These are phyloP conservation scores for Rutilus rutilus DNA, from an alignment of 2,113 vertebrate species.

Conservation along the genomic window DNA sequence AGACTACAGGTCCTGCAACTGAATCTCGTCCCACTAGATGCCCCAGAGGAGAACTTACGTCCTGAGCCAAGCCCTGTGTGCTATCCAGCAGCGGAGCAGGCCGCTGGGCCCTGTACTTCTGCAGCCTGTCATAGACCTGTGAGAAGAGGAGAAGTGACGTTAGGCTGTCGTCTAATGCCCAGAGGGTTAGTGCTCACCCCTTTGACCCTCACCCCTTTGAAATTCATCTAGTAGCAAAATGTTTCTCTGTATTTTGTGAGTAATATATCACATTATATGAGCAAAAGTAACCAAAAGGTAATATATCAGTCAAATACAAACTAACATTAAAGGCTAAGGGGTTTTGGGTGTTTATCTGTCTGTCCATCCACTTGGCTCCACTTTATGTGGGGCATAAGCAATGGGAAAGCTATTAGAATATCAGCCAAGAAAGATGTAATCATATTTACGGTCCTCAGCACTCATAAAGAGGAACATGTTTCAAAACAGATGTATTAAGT, in stretches of 20 bases:
- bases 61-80: conserved; percentile 60
- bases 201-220: conserved; percentile 4
- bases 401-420: conserved; percentile 40
- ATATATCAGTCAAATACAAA: conserved; percentile 22
- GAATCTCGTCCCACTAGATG: conserved; percentile 30
- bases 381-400: neutral
- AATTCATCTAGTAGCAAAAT: conserved; percentile 18
- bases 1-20: conserved; percentile 24
- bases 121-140: conserved; percentile 75
- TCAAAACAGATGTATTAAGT: conserved; percentile 50
- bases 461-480: conserved; percentile 48
- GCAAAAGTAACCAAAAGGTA: conserved; percentile 13
- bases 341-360: conserved; percentile 12
- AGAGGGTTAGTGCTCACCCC: neutral
- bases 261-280: conserved; percentile 32
- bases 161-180: neutral
- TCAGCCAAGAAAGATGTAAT: conserved; percentile 49
- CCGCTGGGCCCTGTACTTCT: conserved; percentile 65
- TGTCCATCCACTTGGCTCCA: neutral
- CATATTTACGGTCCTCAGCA: conserved; percentile 46
- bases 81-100: conserved; percentile 63
- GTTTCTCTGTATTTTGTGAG: conserved; percentile 18
- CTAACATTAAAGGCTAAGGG: neutral
- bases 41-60: conserved; percentile 64
- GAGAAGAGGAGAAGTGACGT: conserved; percentile 33